phyloP scores from a whole-genome alignment of 1,140 invertebrate genomes.

The Cherax destructor region DNA sequence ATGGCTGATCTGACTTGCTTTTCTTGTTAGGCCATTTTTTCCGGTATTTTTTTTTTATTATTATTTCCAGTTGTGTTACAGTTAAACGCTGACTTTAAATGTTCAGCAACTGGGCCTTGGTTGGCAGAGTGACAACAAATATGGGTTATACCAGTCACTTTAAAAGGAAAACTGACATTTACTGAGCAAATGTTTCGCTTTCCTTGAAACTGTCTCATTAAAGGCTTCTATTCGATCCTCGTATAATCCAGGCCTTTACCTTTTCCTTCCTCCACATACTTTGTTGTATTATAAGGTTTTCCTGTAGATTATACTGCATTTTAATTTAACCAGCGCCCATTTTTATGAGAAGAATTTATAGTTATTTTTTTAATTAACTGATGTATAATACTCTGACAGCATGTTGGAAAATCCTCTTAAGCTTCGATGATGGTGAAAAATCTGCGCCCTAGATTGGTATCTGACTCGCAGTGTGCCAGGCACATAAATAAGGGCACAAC shows the following conservation, averaged over 20 bases:
- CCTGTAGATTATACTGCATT: not conserved
- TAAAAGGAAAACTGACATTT: too few relatives aligned
- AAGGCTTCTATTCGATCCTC: too few relatives aligned
- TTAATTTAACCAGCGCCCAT: not conserved
- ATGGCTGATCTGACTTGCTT: not conserved
- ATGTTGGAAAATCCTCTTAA: not conserved
- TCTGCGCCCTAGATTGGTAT: not conserved
- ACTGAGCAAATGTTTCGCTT: too few relatives aligned
- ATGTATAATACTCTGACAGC: not conserved
- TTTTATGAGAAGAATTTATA: not conserved
- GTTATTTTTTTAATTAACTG: too few relatives aligned
- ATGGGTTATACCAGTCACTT: too few relatives aligned
- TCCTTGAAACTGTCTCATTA: too few relatives aligned
- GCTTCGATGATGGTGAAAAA: not conserved
- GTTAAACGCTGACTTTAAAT: not conserved
- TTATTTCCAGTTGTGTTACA: not conserved
- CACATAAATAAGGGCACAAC: too few relatives aligned
- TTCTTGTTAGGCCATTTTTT: not conserved
- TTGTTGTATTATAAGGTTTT: not conserved
- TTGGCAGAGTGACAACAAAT: too few relatives aligned
- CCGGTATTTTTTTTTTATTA: not conserved
- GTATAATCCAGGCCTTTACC: not conserved
- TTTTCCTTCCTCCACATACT: not conserved
- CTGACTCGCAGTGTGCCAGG: too few relatives aligned
- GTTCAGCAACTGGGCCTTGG: too few relatives aligned